Base-by-base conservation (phyloP, 2,888 invertebrate species). In the Doris montereyensis region DNA sequence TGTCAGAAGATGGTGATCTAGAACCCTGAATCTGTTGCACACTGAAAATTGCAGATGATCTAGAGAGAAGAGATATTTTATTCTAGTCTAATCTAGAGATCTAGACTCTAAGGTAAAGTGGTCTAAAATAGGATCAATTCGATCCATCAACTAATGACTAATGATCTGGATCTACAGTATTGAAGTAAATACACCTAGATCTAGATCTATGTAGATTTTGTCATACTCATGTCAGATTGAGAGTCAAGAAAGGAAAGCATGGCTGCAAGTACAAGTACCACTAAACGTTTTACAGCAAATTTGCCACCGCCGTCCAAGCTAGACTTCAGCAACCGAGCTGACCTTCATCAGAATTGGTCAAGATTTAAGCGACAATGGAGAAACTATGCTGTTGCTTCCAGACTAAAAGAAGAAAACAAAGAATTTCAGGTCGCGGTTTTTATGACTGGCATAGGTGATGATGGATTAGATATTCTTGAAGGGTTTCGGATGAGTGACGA, bases 141-240 rank as follows among this genome's bases (percentile, higher is more conserved):
- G 62, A 62, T 62, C 21, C 21, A 62, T 62, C 62, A 21, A 62
- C 62, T 62, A 62, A 5, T 62, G 62, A 17, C 21, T 24, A n/a
- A 62, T n/a, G 21, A 62, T 62, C 10, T 62, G 21, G 8, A 62
- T 62, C 62, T 62, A 62, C 62, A 62, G 10, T 62, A 8, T 62
- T 8, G 62, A 62, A 24, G 52, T 52, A 52, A 52, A 17, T 52
- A 52, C 52, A 52, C 21, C 62, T 62, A 62, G 62, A 52, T n/a
- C 62, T 62, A 62, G 62, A 62, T 62, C 62, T 62, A 62, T 24
- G 62, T 62, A 62, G 21, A 62, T 62, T 62, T 62, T 62, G 62
- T 17, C 62, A 21, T 62, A 21, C 62, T 17, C 52, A 52, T 52
- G 52, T 10, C 17, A 52, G 52, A 52, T 52, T 52, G 52, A 52